Conservation (phyloP, 2,888 invertebrate genomes). For the Acanthococcus lagerstroemiae region DNA sequence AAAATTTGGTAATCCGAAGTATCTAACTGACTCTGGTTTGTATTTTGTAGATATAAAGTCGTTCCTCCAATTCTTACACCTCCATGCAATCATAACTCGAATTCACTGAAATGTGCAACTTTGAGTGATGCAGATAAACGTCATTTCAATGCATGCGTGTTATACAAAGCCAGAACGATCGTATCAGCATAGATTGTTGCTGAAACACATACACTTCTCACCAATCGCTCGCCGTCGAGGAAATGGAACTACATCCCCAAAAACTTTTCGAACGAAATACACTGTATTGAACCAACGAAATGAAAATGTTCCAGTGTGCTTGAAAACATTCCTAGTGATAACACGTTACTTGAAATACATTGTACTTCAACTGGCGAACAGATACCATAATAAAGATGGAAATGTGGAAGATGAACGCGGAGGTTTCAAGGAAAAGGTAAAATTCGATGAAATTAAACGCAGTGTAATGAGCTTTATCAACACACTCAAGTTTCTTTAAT, state of each 20-base stretch:
- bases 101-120: neutral
- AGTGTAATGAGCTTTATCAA: neutral
- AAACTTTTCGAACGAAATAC: neutral
- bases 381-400: neutral
- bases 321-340: neutral
- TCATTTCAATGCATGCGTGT: too few relatives aligned
- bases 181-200: too few relatives aligned
- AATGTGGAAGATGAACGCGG: neutral
- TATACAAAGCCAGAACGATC: too few relatives aligned
- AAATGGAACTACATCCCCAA: neutral
- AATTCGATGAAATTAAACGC: neutral
- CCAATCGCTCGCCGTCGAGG: neutral
- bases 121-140: neutral
- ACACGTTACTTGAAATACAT: too few relatives aligned
- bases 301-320: neutral
- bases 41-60: neutral
- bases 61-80: neutral
- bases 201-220: too few relatives aligned
- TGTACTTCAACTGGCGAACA: neutral
- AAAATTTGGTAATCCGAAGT: neutral
- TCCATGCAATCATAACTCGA: neutral
- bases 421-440: neutral
- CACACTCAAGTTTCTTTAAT: neutral
- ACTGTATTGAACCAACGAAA: neutral
- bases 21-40: neutral